These are phyloP conservation scores for Sipha flava DNA, from an alignment of 1,140 invertebrate species.

Conservation along the genomic window DNA sequence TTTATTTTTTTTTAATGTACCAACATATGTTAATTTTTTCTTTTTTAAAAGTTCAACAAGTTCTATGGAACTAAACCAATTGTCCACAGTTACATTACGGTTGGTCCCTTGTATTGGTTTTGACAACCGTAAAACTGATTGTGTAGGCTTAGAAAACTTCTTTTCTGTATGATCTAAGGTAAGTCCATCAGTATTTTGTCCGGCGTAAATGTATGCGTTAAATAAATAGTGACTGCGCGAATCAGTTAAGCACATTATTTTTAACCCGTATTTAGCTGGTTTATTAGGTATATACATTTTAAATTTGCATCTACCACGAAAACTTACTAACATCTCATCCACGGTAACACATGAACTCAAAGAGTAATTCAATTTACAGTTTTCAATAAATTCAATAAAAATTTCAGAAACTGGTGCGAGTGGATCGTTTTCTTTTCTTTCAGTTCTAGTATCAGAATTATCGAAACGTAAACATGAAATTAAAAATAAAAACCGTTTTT, in stretches of 20 bases:
- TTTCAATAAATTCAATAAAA: background rate
- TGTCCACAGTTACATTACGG: slow-evolving; percentile 42
- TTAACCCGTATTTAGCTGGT: slow-evolving; percentile 45
- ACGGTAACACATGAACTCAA: slow-evolving; percentile 35
- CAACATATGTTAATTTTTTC: slow-evolving; percentile 29
- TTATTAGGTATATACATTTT: slow-evolving; percentile 44
- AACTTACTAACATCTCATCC: slow-evolving; percentile 42
- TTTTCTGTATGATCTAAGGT: slow-evolving; percentile 36
- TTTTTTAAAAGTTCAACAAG: slow-evolving; percentile 41
- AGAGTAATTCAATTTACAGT: slow-evolving; percentile 37
- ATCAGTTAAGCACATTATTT: slow-evolving; percentile 40
- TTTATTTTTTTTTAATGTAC: slow-evolving; percentile 35
- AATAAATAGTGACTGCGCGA: slow-evolving; percentile 39
- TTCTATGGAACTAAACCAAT: slow-evolving; percentile 41
- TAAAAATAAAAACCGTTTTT: slow-evolving; percentile 39
- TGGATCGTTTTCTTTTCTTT: slow-evolving; percentile 39
- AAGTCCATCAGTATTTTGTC: slow-evolving; percentile 37
- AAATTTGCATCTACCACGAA: slow-evolving; percentile 43
- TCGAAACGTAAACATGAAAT: slow-evolving; percentile 40
- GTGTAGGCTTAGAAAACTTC: background rate
- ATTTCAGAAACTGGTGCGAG: slow-evolving; percentile 37
- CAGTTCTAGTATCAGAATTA: slow-evolving; percentile 37
- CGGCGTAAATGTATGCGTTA: slow-evolving; percentile 40
- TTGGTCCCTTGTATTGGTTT: slow-evolving; percentile 38
- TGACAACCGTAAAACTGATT: slow-evolving; percentile 31